Evolutionary conservation across 2,888 invertebrate species (phyloP), one percentile per base, ranked within the genome.

Genomic region (Rhamphomyia laevipes): DNA sequence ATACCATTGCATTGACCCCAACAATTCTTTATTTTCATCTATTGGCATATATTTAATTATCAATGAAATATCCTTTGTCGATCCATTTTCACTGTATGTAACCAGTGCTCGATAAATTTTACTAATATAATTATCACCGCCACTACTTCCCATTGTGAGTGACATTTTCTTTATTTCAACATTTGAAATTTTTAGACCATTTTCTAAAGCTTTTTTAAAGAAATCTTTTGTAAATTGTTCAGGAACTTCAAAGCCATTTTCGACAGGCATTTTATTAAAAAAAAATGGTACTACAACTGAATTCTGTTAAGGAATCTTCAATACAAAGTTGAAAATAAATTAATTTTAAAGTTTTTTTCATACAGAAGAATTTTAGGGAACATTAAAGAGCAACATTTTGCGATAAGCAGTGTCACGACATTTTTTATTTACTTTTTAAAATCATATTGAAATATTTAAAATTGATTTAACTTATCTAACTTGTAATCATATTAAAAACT

Each of bases 1-100:
- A 18, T 55, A 61, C 4, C 59, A 51, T 21, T 57, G 51, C 16
- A 59, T 49, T 2, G 46, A 23, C 43, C 57, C 51, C 7, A 60
- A 50, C 3, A 55, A 46, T 31, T 52, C 45, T 10, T 48, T 50
- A 40, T 51, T 45, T 40, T 48, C 51, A 18, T 50, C 52, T 2
- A 44, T 23, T 4, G 53, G 51, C 11, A 56, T 50, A 41, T 54
- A 54, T 41, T 56, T 56, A 1, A 57, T 48, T 13, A 56, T 54
- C 9, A 57, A 43, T 31, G 53, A 53, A 10, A 52, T 46, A 1
- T 21, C 30, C 37, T 47, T 41, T 21, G 41, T 37, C 1, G 10
- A 5, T 12, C 43, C 43, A 1, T 45, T 49, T 2, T 17, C 38
- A 4, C 46, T 43, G 21, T 51, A 53, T 18, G 35, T 30, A 17